Evolutionary conservation across 1,140 invertebrate genomes (phyloP), one percentile per base, ranked within the genome.

Genomic region (Brachionus calyciflorus): DNA sequence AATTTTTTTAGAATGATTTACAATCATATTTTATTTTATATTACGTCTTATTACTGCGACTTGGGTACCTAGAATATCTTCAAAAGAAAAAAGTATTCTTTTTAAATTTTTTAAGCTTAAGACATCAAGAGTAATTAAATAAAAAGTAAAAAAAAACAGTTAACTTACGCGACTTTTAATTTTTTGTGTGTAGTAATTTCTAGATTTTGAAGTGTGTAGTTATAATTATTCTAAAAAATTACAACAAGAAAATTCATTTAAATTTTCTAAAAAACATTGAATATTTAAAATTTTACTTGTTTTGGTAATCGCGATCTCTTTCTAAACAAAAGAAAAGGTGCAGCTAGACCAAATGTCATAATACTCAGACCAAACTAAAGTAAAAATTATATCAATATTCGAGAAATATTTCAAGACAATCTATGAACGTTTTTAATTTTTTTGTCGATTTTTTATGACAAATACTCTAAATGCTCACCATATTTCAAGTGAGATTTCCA

Each of bases 301-400:
- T 37, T 51, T 14, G 69, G 28, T 30, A 73, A 14, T 6, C 21
- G 4, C 3, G 46, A 12, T 30, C 40, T 49, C 40, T 33, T 28
- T 19, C 28, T 21, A 17, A 73, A 73, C 46, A 55, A 3, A 2
- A 73, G 30, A 73, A 73, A 53, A 9, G 69, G 69, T 19, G 69
- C 69, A 0, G 51, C 24, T 9, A 49, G 4, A 10, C 69, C 69
- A 14, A 73, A 51, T 1, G 69, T 30, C 7, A 73, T 17, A 14
- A 37, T 28, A 49, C 69, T 73, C 14, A 73, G 21, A 3, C 14
- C 9, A 73, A 73, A 73, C 69, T 73, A 44, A 46, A 37, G n/a
- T n/a, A 48, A 68, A 40, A 68, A 19, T 37, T 1, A 24, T 21
- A 21, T 51, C 12, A 44, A 44, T 5, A 44, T 44, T 44, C 41